phyloP scores from a whole-genome alignment of 2,888 invertebrate species.

The Choristoneura rosaceana region DNA sequence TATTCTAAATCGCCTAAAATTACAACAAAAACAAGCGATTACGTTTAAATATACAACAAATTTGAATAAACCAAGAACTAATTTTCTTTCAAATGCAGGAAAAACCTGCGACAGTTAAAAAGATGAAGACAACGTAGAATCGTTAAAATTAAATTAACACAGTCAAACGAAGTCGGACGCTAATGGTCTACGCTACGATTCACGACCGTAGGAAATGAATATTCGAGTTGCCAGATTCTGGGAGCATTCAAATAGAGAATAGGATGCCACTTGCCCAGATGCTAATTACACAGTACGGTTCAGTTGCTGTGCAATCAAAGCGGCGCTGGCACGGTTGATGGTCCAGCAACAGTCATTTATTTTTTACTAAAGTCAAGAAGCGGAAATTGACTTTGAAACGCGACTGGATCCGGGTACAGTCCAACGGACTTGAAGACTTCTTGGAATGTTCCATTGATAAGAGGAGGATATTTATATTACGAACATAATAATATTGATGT shows the following conservation, averaged over 20 bases:
- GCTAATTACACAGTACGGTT: slow-evolving; percentile 41
- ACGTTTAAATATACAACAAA: slow-evolving; percentile 2
- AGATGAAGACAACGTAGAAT: slow-evolving; percentile 41
- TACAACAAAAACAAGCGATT: slow-evolving; percentile 31
- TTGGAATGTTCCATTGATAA: slow-evolving; percentile 9
- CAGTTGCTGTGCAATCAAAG: slow-evolving; percentile 21
- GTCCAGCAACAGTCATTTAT: slow-evolving; percentile 66
- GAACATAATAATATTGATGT: slow-evolving; percentile 9
- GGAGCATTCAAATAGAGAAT: slow-evolving; percentile 16
- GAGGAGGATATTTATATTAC: slow-evolving; percentile 2
- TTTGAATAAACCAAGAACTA: slow-evolving; percentile 34
- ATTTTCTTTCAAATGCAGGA: slow-evolving; percentile 38
- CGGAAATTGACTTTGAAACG: slow-evolving; percentile 71
- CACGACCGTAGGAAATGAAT: slow-evolving; percentile 32
- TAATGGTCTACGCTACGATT: slow-evolving; percentile 17
- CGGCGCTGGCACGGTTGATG: slow-evolving; percentile 51
- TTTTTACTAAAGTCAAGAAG: slow-evolving; percentile 50
- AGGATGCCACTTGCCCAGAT: slow-evolving; percentile 19
- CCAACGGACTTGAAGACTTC: slow-evolving; percentile 43
- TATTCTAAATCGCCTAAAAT: slow-evolving; percentile 28
- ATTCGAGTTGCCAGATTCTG: slow-evolving; percentile 31
- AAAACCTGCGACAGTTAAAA: slow-evolving; percentile 39
- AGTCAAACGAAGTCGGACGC: slow-evolving; percentile 25
- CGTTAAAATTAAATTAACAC: slow-evolving; percentile 48
- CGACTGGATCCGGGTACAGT: slow-evolving; percentile 58